Percentiles rank a stretch among this genome's conserved stretches.
phyloP scores from a whole-genome alignment of 1,140 invertebrate genomes.

The Proctacanthus coquilletti region DNA sequence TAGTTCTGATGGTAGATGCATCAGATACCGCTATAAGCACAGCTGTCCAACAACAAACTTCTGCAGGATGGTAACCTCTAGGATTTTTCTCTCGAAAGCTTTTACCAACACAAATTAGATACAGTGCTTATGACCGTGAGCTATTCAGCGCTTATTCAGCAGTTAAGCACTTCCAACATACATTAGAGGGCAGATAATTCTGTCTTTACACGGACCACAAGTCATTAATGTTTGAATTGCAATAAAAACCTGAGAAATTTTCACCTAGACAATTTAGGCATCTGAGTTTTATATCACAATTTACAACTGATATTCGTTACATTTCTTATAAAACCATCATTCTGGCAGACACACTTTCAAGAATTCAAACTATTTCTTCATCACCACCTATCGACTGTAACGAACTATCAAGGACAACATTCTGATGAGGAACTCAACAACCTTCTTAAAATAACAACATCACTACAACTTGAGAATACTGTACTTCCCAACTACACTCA shows the following conservation, averaged over 20 bases:
- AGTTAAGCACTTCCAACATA: conserved; percentile 17
- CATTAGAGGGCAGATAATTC: conserved; percentile 18
- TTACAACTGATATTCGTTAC: conserved; percentile 14
- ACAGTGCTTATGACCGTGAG: conserved; percentile 27
- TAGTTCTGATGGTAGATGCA: conserved; percentile 18
- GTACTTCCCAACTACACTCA: background rate
- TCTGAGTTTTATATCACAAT: conserved; percentile 16
- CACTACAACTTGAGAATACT: conserved; percentile 3
- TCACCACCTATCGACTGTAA: conserved; percentile 6
- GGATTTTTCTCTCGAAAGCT: conserved; percentile 29
- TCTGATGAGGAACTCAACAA: conserved; percentile 9
- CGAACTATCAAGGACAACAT: conserved; percentile 12
- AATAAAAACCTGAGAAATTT: conserved; percentile 14
- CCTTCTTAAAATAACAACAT: conserved; percentile 13
- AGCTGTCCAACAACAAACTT: conserved; percentile 18
- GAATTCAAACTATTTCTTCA: conserved; percentile 6
- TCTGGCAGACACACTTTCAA: conserved; percentile 16
- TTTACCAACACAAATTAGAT: conserved; percentile 13
- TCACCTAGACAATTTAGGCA: conserved; percentile 17
- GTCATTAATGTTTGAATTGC: conserved; percentile 16
- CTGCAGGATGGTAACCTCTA: conserved; percentile 19
- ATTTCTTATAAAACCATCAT: conserved; percentile 15
- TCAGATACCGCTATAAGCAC: conserved; percentile 25
- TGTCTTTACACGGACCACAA: conserved; percentile 22
- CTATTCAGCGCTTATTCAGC: conserved; percentile 19